A percentile compares a stretch with the other conserved stretches of the same genome.
Conservation (phyloP, 2,797 vertebrate species). For the Euthynnus affinis region DNA sequence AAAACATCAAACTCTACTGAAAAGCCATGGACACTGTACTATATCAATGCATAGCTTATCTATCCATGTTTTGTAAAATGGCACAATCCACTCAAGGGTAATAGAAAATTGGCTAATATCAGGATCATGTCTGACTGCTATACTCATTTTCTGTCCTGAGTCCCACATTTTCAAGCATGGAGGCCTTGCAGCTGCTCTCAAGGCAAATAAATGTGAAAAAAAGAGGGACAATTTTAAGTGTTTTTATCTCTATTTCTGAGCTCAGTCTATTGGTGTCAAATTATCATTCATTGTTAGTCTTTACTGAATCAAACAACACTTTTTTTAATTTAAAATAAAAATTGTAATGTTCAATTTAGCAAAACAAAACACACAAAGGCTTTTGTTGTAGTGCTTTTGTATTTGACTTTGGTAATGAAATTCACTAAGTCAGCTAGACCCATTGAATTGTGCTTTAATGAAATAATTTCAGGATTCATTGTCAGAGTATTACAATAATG, state of each 20-base stretch:
- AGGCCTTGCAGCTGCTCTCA: constrained; percentile 62
- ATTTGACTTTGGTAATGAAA: constrained; percentile 25
- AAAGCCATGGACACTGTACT: background rate
- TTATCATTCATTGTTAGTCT: constrained; percentile 23
- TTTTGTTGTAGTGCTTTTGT: constrained; percentile 32
- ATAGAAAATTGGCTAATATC: background rate
- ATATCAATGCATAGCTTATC: background rate
- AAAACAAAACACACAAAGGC: constrained; percentile 41
- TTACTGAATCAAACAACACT: constrained; percentile 29
- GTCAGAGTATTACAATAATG: constrained; percentile 15
- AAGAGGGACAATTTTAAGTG: background rate
- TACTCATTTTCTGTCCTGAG: background rate
- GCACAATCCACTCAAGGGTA: background rate
- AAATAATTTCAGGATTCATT: constrained; percentile 28
- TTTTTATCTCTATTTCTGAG: constrained; percentile 38
- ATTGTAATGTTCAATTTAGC: constrained; percentile 18
- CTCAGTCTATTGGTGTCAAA: constrained; percentile 38
- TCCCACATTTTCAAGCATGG: background rate
- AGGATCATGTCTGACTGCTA: constrained; percentile 1
- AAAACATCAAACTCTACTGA: background rate
- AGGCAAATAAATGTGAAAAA: constrained; percentile 41
- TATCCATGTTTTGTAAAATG: no score
- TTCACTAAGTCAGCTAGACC: constrained; percentile 6
- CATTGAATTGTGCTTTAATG: constrained; percentile 38
- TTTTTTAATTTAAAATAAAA: constrained; percentile 12